Base-by-base conservation (phyloP, 2,888 invertebrate genomes). In the Beris morrisii region DNA sequence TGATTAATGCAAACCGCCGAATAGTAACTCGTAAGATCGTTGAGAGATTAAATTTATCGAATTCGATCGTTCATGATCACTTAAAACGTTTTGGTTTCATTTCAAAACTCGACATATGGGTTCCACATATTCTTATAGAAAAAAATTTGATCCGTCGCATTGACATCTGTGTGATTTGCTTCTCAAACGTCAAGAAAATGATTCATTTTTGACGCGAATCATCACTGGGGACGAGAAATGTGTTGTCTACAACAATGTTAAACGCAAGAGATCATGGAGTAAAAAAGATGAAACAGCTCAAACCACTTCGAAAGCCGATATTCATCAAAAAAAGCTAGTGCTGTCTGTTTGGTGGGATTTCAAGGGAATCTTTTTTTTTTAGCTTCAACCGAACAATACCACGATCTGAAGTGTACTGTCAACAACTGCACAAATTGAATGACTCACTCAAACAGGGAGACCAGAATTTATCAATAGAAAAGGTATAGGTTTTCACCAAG, bases 301-400 rank as follows among this genome's bases (percentile, higher is more conserved):
- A n/a, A n/a, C n/a, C n/a, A n/a, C n/a, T n/a, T n/a, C n/a, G n/a
- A n/a, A 61, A 61, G 48, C 61, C 66, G 68, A 70, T 66, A 69
- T 57, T 69, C 65, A 58, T 59, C 63, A 65, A 69, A 52, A 52
- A 7, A 52, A 52, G 28, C 15, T 22, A 7, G 22, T 52, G 52
- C 28, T 52, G 22, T 52, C 52, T 52, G 52, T 52, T 52, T 52
- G 13, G 52, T 52, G 22, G 52, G 1, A 52, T 52, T 52, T 52
- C 52, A 22, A 13, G 15, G 15, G 52, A 52, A 52, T 52, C 52
- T 4, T 82, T 83, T 83, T 82, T 83, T 82, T 65, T 67, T 38
- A 69, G 61, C 64, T 71, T 64, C 44, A 70, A 59, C 67, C 69
- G 63, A 44, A 61, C 28, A 71, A 70, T 38, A 65, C 43, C 64